These are phyloP conservation scores for Progne subis DNA, from an alignment of 2,113 vertebrate genomes.

Conservation along the genomic window DNA sequence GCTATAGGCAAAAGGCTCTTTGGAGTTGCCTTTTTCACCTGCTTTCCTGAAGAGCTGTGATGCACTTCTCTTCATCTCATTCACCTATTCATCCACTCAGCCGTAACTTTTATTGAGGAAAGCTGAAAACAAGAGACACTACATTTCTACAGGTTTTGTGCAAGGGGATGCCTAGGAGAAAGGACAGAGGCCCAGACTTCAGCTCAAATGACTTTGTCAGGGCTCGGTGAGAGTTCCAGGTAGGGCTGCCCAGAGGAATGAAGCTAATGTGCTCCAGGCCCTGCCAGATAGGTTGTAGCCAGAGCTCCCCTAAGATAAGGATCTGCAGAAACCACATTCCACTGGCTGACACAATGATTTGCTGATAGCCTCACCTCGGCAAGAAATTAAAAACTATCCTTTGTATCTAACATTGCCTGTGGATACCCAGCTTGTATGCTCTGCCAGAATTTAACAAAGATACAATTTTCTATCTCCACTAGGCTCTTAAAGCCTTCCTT, in stretches of 20 bases:
- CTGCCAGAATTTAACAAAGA: background rate
- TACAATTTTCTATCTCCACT: background rate
- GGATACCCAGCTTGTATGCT: background rate
- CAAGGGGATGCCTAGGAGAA: background rate
- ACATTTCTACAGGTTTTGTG: background rate
- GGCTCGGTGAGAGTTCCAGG: background rate
- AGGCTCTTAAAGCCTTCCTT: background rate
- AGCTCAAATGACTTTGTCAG: background rate
- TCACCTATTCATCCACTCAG: background rate
- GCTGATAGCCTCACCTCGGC: background rate
- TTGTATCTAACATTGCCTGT: background rate
- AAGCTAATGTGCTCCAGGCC: fast-evolving
- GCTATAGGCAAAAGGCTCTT: background rate
- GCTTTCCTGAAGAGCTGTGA: background rate
- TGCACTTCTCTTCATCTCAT: background rate
- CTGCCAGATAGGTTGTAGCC: background rate
- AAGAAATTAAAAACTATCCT: background rate
- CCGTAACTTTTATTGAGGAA: background rate
- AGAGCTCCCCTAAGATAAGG: fast-evolving
- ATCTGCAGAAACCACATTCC: background rate
- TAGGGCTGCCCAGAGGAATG: background rate
- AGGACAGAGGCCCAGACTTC: background rate
- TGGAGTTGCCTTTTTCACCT: background rate
- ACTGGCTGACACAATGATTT: background rate
- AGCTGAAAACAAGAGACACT: background rate